phyloP scores from a whole-genome alignment of 2,797 vertebrate genomes.

The Epinephelus coioides region DNA sequence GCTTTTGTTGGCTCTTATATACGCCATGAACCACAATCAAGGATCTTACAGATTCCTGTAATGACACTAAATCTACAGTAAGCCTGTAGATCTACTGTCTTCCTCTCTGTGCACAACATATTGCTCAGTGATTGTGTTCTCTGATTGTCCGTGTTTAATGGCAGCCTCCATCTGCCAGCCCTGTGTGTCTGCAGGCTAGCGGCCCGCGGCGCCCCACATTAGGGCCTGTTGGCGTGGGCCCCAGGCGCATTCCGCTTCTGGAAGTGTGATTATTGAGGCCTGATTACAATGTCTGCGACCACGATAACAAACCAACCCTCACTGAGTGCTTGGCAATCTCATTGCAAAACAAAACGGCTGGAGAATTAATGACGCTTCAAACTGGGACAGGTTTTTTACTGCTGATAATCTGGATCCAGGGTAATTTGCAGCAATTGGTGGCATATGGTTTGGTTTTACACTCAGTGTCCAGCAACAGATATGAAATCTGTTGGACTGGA shows the following conservation, averaged over 20 bases:
- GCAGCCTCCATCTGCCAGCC: slow-evolving; percentile 84
- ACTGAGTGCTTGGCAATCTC: slow-evolving; percentile 80
- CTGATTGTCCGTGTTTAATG: slow-evolving; percentile 83
- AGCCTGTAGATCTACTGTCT: slow-evolving; percentile 38
- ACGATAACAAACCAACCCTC: slow-evolving; percentile 81
- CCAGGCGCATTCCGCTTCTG: slow-evolving; percentile 85
- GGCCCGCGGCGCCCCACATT: slow-evolving; percentile 85
- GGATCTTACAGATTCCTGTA: slow-evolving; percentile 41
- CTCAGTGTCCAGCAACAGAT: slow-evolving; percentile 76
- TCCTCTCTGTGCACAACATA: slow-evolving; percentile 59
- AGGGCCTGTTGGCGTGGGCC: slow-evolving; percentile 83
- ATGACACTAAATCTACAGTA: slow-evolving; percentile 50
- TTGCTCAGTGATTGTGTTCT: slow-evolving; percentile 76
- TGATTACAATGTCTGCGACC: slow-evolving; percentile 87
- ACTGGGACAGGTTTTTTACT: slow-evolving; percentile 82
- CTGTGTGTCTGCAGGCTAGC: slow-evolving; percentile 82
- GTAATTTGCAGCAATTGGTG: slow-evolving; percentile 82
- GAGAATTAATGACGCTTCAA: slow-evolving; percentile 87
- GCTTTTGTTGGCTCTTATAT: neutral
- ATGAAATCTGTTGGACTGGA: slow-evolving; percentile 76
- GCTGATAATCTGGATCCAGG: slow-evolving; percentile 83
- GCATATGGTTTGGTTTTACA: slow-evolving; percentile 82
- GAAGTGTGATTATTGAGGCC: slow-evolving; percentile 88
- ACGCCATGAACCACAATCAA: slow-evolving; percentile 30
- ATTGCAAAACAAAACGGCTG: slow-evolving; percentile 76